Evolutionary conservation across 2,888 invertebrate species (phyloP).

Genomic region (Tetrapedia diversipes): DNA sequence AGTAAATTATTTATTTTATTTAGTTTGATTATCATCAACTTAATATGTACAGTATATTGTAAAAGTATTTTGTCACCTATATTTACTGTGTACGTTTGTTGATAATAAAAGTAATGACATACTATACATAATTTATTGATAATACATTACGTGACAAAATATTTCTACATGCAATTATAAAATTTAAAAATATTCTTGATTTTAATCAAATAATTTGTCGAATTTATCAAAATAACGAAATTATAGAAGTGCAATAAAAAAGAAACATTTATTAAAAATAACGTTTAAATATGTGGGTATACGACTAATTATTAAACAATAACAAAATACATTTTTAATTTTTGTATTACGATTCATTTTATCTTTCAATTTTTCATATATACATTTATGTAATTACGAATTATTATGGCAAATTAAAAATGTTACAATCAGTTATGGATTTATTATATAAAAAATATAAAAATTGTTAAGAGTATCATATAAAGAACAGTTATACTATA

Average conservation of each 20-base stretch:
- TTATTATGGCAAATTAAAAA: not conserved
- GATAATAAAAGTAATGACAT: not conserved
- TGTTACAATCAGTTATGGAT: not conserved
- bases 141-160: not conserved
- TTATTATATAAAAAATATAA: not conserved
- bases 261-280: not conserved
- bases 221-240: not conserved
- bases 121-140: not conserved
- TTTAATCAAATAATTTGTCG: not conserved
- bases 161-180: no score
- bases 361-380: not conserved
- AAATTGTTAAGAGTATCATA: no score
- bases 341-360: not conserved
- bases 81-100: not conserved
- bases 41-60: not conserved
- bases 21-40: not conserved
- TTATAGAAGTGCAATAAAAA: not conserved
- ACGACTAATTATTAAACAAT: not conserved
- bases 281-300: not conserved
- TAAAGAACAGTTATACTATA: no score
- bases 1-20: not conserved
- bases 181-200: not conserved
- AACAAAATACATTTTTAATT: not conserved
- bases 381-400: not conserved
- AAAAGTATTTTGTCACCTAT: not conserved